Percentiles rank a stretch among this genome's conserved stretches.
phyloP scores from a whole-genome alignment of 2,113 vertebrate genomes.

The Pseudolaguvia tuberculata region DNA sequence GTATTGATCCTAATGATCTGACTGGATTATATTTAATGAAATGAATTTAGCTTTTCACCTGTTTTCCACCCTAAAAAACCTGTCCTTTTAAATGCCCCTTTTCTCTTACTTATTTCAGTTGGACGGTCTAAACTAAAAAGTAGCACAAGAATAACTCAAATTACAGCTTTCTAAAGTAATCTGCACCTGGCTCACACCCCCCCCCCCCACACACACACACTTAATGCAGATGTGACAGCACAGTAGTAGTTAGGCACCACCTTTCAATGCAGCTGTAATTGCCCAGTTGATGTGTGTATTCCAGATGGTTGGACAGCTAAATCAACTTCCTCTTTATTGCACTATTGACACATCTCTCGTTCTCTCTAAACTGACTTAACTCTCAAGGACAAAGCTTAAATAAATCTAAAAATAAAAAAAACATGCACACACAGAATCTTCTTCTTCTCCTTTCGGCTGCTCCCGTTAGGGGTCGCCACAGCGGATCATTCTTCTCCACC shows the following conservation, averaged over 20 bases:
- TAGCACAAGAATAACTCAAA: conserved; percentile 30
- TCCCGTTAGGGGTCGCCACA: too few relatives aligned
- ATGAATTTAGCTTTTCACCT: not conserved
- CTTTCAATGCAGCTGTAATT: conserved; percentile 35
- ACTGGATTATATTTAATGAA: too few relatives aligned
- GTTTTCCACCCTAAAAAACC: not conserved
- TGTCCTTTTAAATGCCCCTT: not conserved
- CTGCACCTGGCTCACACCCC: conserved; percentile 17
- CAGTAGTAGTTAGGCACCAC: conserved; percentile 28
- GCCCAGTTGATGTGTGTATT: conserved; percentile 36
- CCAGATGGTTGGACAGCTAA: conserved; percentile 30
- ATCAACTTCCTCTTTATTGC: conserved; percentile 19
- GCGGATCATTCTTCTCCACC: too few relatives aligned
- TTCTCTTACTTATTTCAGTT: not conserved
- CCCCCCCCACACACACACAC: conserved; percentile 18
- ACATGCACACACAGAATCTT: not conserved
- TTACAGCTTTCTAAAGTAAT: conserved; percentile 27
- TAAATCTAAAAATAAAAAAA: conserved; percentile 17
- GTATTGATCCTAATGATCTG: too few relatives aligned
- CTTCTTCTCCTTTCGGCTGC: too few relatives aligned
- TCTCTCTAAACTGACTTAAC: conserved; percentile 8
- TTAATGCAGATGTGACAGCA: conserved; percentile 42
- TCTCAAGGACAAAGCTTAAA: conserved; percentile 28
- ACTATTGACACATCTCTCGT: conserved; percentile 29
- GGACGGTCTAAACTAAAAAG: conserved; percentile 9